phyloP scores from a whole-genome alignment of 2,888 invertebrate genomes.

The Oligia fasciuncula region DNA sequence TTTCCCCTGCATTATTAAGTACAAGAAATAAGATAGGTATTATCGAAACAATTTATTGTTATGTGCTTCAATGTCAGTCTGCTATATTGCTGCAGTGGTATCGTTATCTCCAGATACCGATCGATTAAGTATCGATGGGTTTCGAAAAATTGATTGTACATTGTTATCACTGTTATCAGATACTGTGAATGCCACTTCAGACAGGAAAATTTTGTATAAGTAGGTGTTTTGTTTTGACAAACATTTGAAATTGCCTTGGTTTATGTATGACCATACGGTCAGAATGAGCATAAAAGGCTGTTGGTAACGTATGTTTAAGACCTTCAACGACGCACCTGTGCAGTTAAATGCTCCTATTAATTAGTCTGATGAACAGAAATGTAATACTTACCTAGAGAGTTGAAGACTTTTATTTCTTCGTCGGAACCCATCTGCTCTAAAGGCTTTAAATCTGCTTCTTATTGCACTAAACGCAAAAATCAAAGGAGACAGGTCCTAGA shows the following conservation, averaged over 20 bases:
- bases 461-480: neutral
- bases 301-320: conserved; percentile 1
- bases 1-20: conserved; percentile 2
- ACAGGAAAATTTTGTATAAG: conserved; percentile 7
- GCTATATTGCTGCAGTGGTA: conserved; percentile 10
- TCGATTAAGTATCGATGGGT: conserved; percentile 43
- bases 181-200: conserved; percentile 18
- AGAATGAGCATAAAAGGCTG: neutral
- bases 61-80: conserved; percentile 48
- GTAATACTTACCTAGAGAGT: too few species aligned
- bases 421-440: neutral
- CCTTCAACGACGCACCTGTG: conserved; percentile 5
- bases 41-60: conserved; percentile 21
- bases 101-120: conserved; percentile 45
- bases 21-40: neutral
- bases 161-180: conserved; percentile 35
- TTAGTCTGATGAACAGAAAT: neutral
- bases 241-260: neutral
- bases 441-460: neutral
- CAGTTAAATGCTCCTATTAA: neutral
- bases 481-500: neutral
- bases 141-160: conserved; percentile 29
- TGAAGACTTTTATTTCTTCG: neutral
- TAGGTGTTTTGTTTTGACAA: conserved; percentile 16
- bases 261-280: neutral